phyloP scores from a whole-genome alignment of 2,888 invertebrate genomes.

The Sarcophaga variegata region DNA sequence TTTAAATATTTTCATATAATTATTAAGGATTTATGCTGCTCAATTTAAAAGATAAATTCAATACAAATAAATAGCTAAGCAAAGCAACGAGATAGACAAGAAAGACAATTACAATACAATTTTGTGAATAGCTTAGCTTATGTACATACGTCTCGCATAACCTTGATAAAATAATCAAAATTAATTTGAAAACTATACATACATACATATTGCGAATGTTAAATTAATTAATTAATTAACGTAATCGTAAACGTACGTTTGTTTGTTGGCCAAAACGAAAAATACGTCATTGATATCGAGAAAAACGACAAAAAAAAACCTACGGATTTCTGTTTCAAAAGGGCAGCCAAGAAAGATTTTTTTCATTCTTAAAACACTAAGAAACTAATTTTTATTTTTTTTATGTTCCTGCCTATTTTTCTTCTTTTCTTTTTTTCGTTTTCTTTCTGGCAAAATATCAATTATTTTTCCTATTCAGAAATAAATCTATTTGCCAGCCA shows the following conservation, averaged over 20 bases:
- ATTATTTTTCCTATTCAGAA: conserved; percentile 42
- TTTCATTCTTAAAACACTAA: not conserved
- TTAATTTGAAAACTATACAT: not conserved
- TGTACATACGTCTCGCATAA: conserved; percentile 2
- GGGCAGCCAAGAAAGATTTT: conserved; percentile 2
- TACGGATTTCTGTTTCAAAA: not conserved
- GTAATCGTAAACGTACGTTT: conserved; percentile 37
- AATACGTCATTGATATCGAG: conserved; percentile 45
- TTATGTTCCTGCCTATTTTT: not conserved
- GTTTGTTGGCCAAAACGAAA: not conserved
- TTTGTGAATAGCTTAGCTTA: not conserved
- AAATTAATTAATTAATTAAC: conserved; percentile 56
- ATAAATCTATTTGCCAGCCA: conserved; percentile 53
- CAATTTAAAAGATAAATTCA: conserved; percentile 17
- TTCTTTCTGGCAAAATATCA: conserved; percentile 53
- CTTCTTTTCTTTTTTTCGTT: not conserved
- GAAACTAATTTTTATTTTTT: not conserved
- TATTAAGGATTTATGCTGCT: conserved; percentile 28
- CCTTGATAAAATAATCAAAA: conserved; percentile 32
- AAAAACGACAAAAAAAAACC: not conserved
- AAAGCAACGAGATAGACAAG: too few species aligned
- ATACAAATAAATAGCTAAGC: not conserved
- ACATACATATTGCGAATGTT: conserved; percentile 16
- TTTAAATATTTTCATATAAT: not conserved
- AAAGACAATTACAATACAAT: not conserved